These are phyloP conservation scores for Diorhabda sublineata DNA, from an alignment of 1,140 invertebrate genomes.

Conservation along the genomic window DNA sequence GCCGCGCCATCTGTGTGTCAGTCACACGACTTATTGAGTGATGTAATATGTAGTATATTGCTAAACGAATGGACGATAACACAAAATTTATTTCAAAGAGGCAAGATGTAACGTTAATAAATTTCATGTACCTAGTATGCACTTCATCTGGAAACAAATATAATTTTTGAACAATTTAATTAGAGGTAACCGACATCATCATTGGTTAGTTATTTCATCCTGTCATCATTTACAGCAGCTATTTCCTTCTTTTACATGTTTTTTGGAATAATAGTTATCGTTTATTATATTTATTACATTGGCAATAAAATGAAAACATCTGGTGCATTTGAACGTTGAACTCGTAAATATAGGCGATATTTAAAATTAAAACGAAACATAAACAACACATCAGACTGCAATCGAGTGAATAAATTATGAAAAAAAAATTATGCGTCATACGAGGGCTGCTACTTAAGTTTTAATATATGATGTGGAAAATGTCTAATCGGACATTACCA, in stretches of 20 bases:
- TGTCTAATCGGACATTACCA: neutral
- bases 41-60: too few relatives aligned
- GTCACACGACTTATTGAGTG: too few relatives aligned
- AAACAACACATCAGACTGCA: constrained; percentile 3
- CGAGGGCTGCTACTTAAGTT: neutral
- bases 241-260: neutral
- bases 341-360: constrained; percentile 10
- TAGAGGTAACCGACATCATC: too few relatives aligned
- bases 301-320: constrained; percentile 8
- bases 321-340: neutral
- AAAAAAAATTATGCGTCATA: neutral
- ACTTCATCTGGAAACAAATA: too few relatives aligned
- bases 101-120: too few relatives aligned
- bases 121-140: too few relatives aligned
- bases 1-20: too few relatives aligned
- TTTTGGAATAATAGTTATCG: constrained; percentile 1
- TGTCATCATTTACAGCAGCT: too few relatives aligned
- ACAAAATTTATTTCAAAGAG: too few relatives aligned
- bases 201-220: too few relatives aligned
- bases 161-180: too few relatives aligned
- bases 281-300: constrained; percentile 9
- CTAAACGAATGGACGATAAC: too few relatives aligned
- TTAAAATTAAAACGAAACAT: constrained; percentile 10
- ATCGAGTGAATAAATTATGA: neutral
- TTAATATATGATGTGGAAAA: neutral